phyloP scores from a whole-genome alignment of 2,888 invertebrate species.

The Abrostola triplasia region DNA sequence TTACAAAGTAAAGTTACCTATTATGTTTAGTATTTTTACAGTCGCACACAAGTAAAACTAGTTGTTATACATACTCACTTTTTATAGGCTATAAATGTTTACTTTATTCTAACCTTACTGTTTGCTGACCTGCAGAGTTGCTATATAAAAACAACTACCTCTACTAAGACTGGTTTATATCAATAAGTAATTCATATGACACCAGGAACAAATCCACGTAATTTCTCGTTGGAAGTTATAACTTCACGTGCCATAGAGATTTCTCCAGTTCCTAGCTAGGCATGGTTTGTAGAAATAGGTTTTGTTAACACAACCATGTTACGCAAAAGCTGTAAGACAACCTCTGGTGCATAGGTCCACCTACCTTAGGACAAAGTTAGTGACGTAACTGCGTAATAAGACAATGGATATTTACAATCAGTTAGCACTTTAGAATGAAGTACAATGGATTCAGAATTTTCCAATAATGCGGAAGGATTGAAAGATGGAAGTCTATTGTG shows the following conservation, averaged over 20 bases:
- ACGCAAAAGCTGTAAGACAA: slow-evolving; percentile 47
- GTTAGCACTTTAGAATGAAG: slow-evolving; percentile 6
- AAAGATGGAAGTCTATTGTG: background rate
- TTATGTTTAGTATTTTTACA: too few species aligned
- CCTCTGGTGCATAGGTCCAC: slow-evolving; percentile 20
- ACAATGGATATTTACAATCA: slow-evolving; percentile 18
- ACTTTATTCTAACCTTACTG: too few species aligned
- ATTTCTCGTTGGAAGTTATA: slow-evolving; percentile 7
- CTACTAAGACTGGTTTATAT: background rate
- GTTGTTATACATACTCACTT: too few species aligned
- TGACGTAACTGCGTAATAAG: slow-evolving; percentile 33
- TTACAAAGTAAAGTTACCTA: too few species aligned
- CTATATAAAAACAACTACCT: background rate
- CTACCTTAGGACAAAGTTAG: slow-evolving; percentile 21
- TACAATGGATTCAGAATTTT: background rate
- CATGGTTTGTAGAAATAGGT: slow-evolving; percentile 32
- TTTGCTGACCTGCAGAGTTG: too few species aligned
- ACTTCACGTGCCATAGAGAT: slow-evolving; percentile 14
- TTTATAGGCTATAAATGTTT: too few species aligned
- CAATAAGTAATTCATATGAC: slow-evolving; percentile 10
- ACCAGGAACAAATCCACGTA: slow-evolving; percentile 19
- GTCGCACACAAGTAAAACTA: too few species aligned
- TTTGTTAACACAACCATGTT: slow-evolving; percentile 25
- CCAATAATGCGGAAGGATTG: slow-evolving; percentile 1
- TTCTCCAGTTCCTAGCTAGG: slow-evolving; percentile 22